These are phyloP conservation scores for Solenodon paradoxus DNA, from an alignment of 2,113 vertebrate genomes.

Conservation along the genomic window DNA sequence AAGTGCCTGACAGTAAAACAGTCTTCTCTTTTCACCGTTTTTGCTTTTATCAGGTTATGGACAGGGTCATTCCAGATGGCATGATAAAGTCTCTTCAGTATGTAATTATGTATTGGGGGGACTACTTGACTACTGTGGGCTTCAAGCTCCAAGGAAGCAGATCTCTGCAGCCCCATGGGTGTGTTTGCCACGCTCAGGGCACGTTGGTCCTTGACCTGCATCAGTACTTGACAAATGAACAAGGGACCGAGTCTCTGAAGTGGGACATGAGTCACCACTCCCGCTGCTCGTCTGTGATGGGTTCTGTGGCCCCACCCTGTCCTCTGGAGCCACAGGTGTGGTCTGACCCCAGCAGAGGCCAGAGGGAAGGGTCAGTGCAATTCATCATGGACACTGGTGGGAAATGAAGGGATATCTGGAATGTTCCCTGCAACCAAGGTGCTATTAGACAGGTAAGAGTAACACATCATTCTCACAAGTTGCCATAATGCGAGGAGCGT, in stretches of 20 bases:
- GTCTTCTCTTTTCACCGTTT: accelerated
- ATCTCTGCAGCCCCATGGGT: accelerated
- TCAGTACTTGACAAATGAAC: background rate
- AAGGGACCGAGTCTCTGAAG: background rate
- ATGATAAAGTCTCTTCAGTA: background rate
- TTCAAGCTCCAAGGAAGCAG: background rate
- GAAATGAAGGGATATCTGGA: background rate
- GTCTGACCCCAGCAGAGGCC: background rate
- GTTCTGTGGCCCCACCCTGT: background rate
- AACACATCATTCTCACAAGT: background rate
- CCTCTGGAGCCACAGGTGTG: background rate
- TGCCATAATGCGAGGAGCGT: accelerated
- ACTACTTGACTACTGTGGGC: background rate
- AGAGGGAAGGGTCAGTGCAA: background rate
- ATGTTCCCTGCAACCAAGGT: background rate
- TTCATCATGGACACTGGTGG: background rate
- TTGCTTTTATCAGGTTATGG: background rate
- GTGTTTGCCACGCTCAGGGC: accelerated
- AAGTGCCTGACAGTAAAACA: background rate
- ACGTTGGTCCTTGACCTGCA: background rate
- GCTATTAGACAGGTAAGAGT: background rate
- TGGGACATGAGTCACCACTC: accelerated
- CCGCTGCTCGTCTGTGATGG: background rate
- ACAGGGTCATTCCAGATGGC: background rate
- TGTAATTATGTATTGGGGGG: background rate